phyloP scores from a whole-genome alignment of 2,888 invertebrate genomes.

The Himalopsyche tibetana region DNA sequence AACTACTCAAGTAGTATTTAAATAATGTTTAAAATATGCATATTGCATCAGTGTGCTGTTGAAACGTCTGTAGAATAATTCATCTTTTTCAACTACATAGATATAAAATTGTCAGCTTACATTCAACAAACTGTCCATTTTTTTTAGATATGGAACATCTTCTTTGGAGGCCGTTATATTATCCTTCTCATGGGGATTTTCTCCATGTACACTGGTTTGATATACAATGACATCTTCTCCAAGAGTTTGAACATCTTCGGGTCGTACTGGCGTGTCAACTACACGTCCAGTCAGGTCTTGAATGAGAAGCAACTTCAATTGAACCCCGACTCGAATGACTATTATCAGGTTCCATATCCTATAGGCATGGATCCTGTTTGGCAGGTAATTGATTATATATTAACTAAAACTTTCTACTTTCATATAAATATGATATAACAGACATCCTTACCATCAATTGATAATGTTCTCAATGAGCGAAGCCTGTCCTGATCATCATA shows the following conservation, averaged over 20 bases:
- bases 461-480: too few species aligned
- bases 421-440: too few species aligned
- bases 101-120: too few species aligned
- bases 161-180: constrained; percentile 98
- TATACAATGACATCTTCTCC: constrained; percentile 98
- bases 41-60: constrained; percentile 33
- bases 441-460: too few species aligned
- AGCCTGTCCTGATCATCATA: too few species aligned
- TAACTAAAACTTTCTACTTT: background rate
- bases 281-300: constrained; percentile 76
- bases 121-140: background rate
- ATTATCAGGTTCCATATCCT: constrained; percentile 85
- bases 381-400: constrained; percentile 74
- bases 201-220: constrained; percentile 98
- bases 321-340: constrained; percentile 81
- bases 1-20: background rate
- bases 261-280: constrained; percentile 87
- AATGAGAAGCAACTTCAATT: constrained; percentile 78
- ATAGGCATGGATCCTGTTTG: constrained; percentile 91
- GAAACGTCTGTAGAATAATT: too few species aligned
- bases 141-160: constrained; percentile 94
- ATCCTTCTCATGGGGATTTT: constrained; percentile 98
- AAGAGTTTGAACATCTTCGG: constrained; percentile 97
- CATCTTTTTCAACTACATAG: too few species aligned
- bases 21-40: background rate